A percentile compares a stretch with the other conserved stretches of the same genome.
Evolutionary conservation across 1,140 invertebrate genomes (phyloP).

Genomic region (Tetramorium simillimum): DNA sequence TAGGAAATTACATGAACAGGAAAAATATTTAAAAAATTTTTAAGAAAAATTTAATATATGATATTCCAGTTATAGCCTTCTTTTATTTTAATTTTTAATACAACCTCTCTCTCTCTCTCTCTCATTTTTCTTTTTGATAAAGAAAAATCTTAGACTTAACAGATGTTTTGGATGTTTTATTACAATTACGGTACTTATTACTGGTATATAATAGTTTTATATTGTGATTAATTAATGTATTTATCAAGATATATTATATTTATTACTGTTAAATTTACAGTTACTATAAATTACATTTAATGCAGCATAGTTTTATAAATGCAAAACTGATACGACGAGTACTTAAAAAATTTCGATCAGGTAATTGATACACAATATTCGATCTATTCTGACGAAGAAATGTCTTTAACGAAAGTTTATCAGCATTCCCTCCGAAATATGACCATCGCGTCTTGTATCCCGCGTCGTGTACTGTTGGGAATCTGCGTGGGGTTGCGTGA

Average conservation of each 20-base stretch:
- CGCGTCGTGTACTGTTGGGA: background rate
- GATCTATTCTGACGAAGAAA: background rate
- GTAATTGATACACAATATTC: background rate
- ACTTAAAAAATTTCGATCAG: background rate
- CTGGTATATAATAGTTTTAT: background rate
- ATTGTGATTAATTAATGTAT: background rate
- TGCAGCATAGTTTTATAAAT: background rate
- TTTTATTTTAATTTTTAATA: background rate
- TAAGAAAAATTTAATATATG: background rate
- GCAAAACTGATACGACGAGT: background rate
- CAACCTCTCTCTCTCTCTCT: too few relatives aligned
- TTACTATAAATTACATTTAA: conserved; percentile 12
- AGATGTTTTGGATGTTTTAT: background rate
- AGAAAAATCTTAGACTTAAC: background rate
- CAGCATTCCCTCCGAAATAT: conserved; percentile 1
- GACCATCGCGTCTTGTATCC: background rate
- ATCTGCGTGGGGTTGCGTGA: conserved; percentile 51
- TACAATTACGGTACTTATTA: background rate
- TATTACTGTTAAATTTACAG: conserved; percentile 8
- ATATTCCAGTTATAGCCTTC: background rate
- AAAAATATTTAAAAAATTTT: background rate
- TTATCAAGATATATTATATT: background rate
- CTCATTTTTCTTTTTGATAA: background rate
- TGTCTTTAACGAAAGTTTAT: background rate
- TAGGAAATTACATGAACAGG: background rate